Evolutionary conservation across 2,888 invertebrate species (phyloP), one percentile per base, ranked within the genome.

Genomic region (Lepidocyrtoides sp.): DNA sequence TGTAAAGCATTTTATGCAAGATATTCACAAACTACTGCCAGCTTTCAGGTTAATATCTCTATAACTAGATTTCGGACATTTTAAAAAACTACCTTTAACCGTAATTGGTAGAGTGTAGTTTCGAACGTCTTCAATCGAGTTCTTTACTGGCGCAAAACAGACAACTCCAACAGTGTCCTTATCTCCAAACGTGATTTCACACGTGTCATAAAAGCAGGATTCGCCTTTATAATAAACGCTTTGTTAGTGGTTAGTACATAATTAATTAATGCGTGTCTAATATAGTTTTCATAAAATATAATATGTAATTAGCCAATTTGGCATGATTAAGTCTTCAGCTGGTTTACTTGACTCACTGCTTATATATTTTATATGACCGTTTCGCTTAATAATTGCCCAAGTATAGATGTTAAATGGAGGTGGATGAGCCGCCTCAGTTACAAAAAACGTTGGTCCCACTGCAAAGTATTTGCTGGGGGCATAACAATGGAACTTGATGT

Each of bases 141-240:
- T 88, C 57, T 79, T 63, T 4, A 92, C 54, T 2, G 92, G 92
- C 5, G 92, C 92, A 79, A 88, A 87, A 29, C 92, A 92, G 12
- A 88, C 83, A 23, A 92, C 87, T 3, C 79, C 92, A 0, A 90
- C 90, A 1, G 92, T 92, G 29, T 90, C 87, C 23, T 79, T 87
- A 29, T 92, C 92, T 0, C 89, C 92, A 57, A 92, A 90, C 8
- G 92, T 92, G 20, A 92, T 92, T 72, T 92, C 92, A 51, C 92
- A 92, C 20, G 88, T 87, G 57, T 92, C 92, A 60, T 90, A 87
- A 72, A 92, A 92, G 51, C 92, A 92, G 20, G 86, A 86, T 72
- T 92, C 90, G 41, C 91, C 91, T 91, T n/a, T 14, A 69, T 26
- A 69, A n/a, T n/a, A n/a, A n/a, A n/a, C n/a, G n/a, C n/a, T n/a